Percentiles rank a stretch among this genome's conserved stretches.
Conservation (phyloP, 2,113 vertebrate genomes). For the Tursiops truncatus region DNA sequence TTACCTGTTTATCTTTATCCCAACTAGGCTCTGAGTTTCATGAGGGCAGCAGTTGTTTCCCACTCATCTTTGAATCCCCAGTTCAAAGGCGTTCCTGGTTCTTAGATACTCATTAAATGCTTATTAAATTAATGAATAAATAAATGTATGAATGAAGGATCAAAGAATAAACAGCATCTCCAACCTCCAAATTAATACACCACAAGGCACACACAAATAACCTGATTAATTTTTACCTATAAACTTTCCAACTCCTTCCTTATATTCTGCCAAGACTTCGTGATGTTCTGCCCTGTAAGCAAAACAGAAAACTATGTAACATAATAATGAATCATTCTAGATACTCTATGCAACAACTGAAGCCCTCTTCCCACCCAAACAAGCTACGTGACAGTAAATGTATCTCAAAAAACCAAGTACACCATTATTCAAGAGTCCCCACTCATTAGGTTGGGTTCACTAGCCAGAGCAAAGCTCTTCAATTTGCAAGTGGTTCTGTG, state of each 20-base stretch:
- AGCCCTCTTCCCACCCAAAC: not conserved
- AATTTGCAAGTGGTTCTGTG: not conserved
- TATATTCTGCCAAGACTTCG: constrained; percentile 94
- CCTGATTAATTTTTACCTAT: constrained; percentile 87
- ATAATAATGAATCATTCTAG: constrained; percentile 22
- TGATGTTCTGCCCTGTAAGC: constrained; percentile 91
- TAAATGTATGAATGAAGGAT: not conserved
- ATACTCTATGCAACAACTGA: not conserved
- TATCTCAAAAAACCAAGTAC: not conserved
- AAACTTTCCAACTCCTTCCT: constrained; percentile 93
- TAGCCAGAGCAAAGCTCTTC: not conserved
- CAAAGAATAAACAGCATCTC: not conserved
- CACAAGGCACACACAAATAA: not conserved
- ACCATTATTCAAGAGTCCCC: not conserved
- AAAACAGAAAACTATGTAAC: constrained; percentile 60
- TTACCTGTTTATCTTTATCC: not conserved
- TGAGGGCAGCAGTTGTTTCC: not conserved
- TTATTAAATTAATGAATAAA: not conserved
- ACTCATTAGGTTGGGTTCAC: not conserved
- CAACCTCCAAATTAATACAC: constrained; percentile 30
- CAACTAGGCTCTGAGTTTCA: not conserved
- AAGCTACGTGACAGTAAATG: not conserved
- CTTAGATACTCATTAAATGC: constrained; percentile 6
- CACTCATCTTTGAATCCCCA: not conserved
- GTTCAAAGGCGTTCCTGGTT: not conserved